Evolutionary conservation across 1,140 invertebrate genomes (phyloP), one percentile per base, ranked within the genome.

Genomic region (Ips nitidus): DNA sequence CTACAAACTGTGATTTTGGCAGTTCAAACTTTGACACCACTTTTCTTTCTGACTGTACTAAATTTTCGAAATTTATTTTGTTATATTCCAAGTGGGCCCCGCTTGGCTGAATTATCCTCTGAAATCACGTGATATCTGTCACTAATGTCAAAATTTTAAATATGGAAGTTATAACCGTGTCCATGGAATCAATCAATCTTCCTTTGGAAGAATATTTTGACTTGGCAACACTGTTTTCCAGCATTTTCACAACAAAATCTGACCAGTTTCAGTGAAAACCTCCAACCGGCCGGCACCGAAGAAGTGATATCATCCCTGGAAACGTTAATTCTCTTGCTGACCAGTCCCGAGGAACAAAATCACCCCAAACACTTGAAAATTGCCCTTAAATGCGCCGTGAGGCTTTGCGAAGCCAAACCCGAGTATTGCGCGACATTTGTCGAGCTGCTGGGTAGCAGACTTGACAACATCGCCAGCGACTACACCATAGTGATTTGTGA

Each of bases 321-420:
- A 79, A 88, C 89, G 3, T 77, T 92, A 36, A 88, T 92, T 5
- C 83, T 91, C n/a, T 78, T 90, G 1, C 80, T 91, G 1, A 80
- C 77, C 40, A 77, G 70, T 63, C 73, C 76, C 2, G 74, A 83
- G 42, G 81, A 83, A 40, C 80, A 84, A 22, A 83, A 84, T 65
- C 82, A 86, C 71, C 79, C 86, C 0, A 81, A 82, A 71, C 84
- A 89, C 41, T 76, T 91, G 6, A 87, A 87, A 77, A 82, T 87
- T 1, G 87, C 86, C 43, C 75, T 94, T 7, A 82, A 84, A 37
- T 92, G 91, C 77, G 86, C 88, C 65, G 90, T 94, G 45, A 86
- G 86, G 74, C 77, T 91, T 22, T 89, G 89, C 73, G 80, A 86
- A 73, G 83, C 84, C 1, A 84, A 86, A 60, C 82, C 83, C n/a